Percentiles rank a stretch among this genome's conserved stretches.
Evolutionary conservation across 2,797 vertebrate genomes (phyloP).

Genomic region (Acropternis orthonyx): DNA sequence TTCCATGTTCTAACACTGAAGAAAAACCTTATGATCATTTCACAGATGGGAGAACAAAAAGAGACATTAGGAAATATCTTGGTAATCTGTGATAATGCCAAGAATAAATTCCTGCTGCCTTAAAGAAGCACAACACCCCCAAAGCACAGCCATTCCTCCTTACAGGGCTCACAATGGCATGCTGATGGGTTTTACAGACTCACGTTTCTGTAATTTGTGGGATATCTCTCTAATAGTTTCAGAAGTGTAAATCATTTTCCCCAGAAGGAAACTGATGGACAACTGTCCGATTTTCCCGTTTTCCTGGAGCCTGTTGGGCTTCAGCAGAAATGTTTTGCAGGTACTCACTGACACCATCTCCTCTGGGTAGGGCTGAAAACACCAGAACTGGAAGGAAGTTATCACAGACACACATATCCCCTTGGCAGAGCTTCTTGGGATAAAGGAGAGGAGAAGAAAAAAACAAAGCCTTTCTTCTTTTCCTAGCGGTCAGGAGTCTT

Average conservation of each 20-base stretch:
- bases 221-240: rapidly evolving
- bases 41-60: neutral
- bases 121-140: neutral
- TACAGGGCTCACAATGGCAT: neutral
- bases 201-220: neutral
- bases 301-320: neutral
- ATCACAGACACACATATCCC: neutral
- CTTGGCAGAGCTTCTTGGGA: neutral
- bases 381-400: neutral
- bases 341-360: neutral
- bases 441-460: neutral
- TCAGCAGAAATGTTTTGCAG: neutral
- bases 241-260: neutral
- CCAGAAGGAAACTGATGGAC: neutral
- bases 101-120: neutral
- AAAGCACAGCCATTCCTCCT: neutral
- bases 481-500: neutral
- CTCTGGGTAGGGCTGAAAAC: neutral
- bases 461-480: neutral
- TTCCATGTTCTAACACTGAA: neutral
- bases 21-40: neutral
- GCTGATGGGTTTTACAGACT: neutral
- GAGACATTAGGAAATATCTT: neutral
- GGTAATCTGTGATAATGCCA: neutral
- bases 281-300: neutral